These are phyloP conservation scores for Drepana falcataria DNA, from an alignment of 2,888 invertebrate species.

Conservation along the genomic window DNA sequence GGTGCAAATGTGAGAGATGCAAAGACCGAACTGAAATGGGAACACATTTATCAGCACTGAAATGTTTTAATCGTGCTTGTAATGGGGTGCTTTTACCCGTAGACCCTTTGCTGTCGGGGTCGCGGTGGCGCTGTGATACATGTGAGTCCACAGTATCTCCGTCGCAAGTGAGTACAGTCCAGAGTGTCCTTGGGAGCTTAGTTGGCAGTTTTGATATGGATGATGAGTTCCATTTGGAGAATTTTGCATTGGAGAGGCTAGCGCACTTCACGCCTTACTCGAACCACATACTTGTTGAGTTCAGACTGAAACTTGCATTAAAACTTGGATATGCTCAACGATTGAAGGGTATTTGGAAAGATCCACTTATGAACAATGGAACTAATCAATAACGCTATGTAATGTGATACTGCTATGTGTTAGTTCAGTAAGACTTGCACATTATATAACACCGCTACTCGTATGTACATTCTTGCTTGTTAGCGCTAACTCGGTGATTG, in stretches of 20 bases:
- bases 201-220: conserved; percentile 67
- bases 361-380: neutral
- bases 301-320: conserved; percentile 48
- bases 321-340: conserved; percentile 48
- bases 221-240: conserved; percentile 64
- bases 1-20: conserved; percentile 82
- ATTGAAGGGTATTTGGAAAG: conserved; percentile 46
- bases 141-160: conserved; percentile 58
- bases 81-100: conserved; percentile 74
- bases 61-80: conserved; percentile 72
- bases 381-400: neutral
- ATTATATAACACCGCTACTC: no score
- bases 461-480: neutral
- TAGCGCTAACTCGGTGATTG: neutral
- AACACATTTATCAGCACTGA: conserved; percentile 72
- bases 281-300: conserved; percentile 61
- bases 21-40: conserved; percentile 81
- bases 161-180: conserved; percentile 63
- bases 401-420: neutral
- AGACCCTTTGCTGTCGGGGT: conserved; percentile 59
- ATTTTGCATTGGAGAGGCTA: conserved; percentile 44
- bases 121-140: conserved; percentile 78
- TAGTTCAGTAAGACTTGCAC: neutral
- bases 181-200: conserved; percentile 74
- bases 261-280: conserved; percentile 53